These are phyloP conservation scores for Brachylomia viminalis DNA, from an alignment of 2,888 invertebrate species.

Conservation along the genomic window DNA sequence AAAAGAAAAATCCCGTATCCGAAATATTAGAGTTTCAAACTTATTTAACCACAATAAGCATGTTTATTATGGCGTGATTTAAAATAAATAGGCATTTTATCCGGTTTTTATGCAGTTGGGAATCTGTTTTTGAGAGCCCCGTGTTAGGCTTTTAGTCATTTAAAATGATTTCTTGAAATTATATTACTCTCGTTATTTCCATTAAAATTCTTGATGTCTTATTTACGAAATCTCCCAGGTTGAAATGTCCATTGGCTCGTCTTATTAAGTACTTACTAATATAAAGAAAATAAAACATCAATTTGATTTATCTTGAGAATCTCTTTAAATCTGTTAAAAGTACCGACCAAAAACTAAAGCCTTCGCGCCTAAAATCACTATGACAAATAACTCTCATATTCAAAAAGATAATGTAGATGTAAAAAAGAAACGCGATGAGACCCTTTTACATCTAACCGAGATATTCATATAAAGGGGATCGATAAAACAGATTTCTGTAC, in stretches of 20 bases:
- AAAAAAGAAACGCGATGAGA: slow-evolving; percentile 51
- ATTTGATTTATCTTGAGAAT: slow-evolving; percentile 3
- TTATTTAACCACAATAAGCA: slow-evolving; percentile 59
- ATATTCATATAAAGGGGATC: slow-evolving; percentile 60
- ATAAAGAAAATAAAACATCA: background rate
- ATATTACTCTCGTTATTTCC: slow-evolving; percentile 14
- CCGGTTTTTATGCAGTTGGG: slow-evolving; percentile 42
- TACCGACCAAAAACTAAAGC: slow-evolving; percentile 20
- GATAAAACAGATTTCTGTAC: slow-evolving; percentile 64
- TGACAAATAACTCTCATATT: slow-evolving; percentile 41
- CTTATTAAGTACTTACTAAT: background rate
- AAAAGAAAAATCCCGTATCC: slow-evolving; percentile 66
- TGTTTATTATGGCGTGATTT: slow-evolving; percentile 59
- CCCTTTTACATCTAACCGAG: slow-evolving; percentile 52
- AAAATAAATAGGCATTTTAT: slow-evolving; percentile 47
- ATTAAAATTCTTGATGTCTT: slow-evolving; percentile 31
- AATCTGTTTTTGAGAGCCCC: slow-evolving; percentile 44
- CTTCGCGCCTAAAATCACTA: slow-evolving; percentile 31
- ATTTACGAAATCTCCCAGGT: slow-evolving; percentile 38
- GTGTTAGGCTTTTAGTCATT: slow-evolving; percentile 35
- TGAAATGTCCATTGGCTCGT: slow-evolving; percentile 1
- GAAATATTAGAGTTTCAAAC: slow-evolving; percentile 62
- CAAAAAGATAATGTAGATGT: slow-evolving; percentile 45
- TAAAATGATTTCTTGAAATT: slow-evolving; percentile 12
- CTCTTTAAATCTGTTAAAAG: slow-evolving; percentile 26